Base-by-base conservation (phyloP, 2,888 invertebrate species). In the Bedellia somnulentella region DNA sequence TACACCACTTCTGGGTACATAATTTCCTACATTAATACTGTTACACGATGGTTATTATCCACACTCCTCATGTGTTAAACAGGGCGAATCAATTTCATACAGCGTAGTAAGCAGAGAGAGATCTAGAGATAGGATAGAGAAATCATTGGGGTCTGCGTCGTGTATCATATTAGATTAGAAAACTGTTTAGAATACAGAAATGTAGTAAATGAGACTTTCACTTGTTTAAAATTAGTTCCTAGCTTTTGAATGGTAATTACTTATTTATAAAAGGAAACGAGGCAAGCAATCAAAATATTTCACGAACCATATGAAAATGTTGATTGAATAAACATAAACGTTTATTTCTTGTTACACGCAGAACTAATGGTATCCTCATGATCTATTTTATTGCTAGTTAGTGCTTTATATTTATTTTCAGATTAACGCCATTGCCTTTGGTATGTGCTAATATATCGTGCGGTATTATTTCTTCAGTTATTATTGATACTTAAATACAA, bases 1-100 rank as follows among this genome's bases (percentile, higher is more conserved):
- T n/a, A n/a, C n/a, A n/a, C n/a, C n/a, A n/a, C n/a, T n/a, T n/a
- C n/a, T n/a, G n/a, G n/a, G n/a, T n/a, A n/a, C n/a, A n/a, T n/a
- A n/a, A n/a, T n/a, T n/a, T n/a, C n/a, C n/a, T n/a, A n/a, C n/a
- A n/a, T n/a, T n/a, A n/a, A n/a, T n/a, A n/a, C n/a, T n/a, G n/a
- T n/a, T n/a, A n/a, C n/a, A n/a, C n/a, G 27, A 9, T 9, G 27
- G 18, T 16, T 11, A 15, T 16, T 27, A 17, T 16, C 6, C 16
- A 16, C 22, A 15, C 13, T 2, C 11, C 15, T 17, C 10, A 16
- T 30, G 13, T 22, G 30, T 17, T 11, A 24, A 30, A 30, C 30
- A 24, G 24, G 24, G 30, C 30, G 16, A 12, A 15, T 16, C 30
- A 23, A 30, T 30, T 9, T 18, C 24, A 11, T 15, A 13, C 5